Conservation (phyloP, 1,140 invertebrate genomes). For the Drosophila guanche region DNA sequence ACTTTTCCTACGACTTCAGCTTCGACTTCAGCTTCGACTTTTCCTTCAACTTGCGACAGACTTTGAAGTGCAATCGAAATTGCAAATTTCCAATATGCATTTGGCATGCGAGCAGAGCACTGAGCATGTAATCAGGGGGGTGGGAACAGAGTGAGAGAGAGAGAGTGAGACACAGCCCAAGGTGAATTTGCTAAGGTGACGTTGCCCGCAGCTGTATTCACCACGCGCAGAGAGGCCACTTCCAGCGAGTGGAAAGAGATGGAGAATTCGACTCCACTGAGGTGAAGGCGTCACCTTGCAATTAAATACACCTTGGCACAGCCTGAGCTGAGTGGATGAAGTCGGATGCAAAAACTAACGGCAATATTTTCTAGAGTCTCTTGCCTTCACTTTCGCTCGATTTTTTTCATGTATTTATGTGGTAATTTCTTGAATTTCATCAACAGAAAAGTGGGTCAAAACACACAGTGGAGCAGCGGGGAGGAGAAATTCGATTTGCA, state of each 20-base stretch:
- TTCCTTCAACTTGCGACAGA: constrained; percentile 55
- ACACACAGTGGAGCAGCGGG: constrained; percentile 11
- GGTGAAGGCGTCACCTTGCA: too few species aligned
- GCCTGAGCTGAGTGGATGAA: not conserved
- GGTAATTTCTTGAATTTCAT: constrained; percentile 36
- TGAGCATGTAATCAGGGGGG: constrained; percentile 25
- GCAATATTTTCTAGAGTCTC: constrained; percentile 60
- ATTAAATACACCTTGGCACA: too few species aligned
- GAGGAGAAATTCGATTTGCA: constrained; percentile 53
- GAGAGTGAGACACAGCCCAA: too few species aligned
- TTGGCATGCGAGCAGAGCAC: constrained; percentile 32
- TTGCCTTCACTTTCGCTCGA: constrained; percentile 2
- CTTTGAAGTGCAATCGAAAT: constrained; percentile 79
- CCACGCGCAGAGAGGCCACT: too few species aligned
- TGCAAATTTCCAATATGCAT: constrained; percentile 78
- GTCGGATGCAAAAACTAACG: constrained; percentile 44
- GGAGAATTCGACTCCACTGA: too few species aligned
- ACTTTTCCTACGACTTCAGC: constrained; percentile 45
- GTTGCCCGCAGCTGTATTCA: too few species aligned
- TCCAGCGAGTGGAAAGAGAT: too few species aligned
- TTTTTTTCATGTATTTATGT: constrained; percentile 12
- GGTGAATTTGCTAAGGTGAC: too few species aligned
- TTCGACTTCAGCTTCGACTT: constrained; percentile 19
- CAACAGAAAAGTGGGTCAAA: constrained; percentile 59
- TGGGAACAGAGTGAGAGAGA: not conserved